Percentiles rank a stretch among this genome's conserved stretches.
Conservation (phyloP, 2,113 vertebrate species). For the Dasypus novemcinctus region DNA sequence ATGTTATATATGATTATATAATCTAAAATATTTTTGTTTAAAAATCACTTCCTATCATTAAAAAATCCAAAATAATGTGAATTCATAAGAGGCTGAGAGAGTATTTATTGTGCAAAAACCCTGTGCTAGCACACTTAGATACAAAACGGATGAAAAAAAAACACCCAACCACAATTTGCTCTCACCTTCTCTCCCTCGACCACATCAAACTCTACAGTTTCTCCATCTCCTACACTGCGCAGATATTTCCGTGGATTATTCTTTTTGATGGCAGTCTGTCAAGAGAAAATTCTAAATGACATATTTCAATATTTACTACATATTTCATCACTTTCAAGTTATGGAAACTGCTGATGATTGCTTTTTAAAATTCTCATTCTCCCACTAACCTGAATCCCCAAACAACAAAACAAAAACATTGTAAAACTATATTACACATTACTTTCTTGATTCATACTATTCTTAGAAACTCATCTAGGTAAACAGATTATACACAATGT, state of each 20-base stretch:
- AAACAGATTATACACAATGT: neutral
- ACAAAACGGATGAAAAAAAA: neutral
- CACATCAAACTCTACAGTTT: constrained; percentile 97
- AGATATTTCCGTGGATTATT: constrained; percentile 98
- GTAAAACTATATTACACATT: neutral
- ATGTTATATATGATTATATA: neutral
- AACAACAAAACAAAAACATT: neutral
- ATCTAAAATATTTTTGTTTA: neutral
- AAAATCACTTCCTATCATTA: neutral
- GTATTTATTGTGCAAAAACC: neutral
- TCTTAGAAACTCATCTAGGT: neutral
- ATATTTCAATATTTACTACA: neutral
- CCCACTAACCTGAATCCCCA: neutral
- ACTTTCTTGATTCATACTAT: neutral
- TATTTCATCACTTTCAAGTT: neutral
- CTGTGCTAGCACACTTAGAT: too few relatives aligned
- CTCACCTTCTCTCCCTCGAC: constrained; percentile 94
- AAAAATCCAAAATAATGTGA: neutral
- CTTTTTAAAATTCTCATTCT: neutral
- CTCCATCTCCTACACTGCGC: constrained; percentile 96
- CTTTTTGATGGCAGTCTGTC: constrained; percentile 95
- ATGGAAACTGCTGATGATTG: neutral
- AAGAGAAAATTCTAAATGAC: neutral
- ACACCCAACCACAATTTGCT: neutral
- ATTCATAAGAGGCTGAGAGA: neutral